These are phyloP conservation scores for Drosophila algonquin DNA, from an alignment of 2,888 invertebrate genomes.

Conservation along the genomic window DNA sequence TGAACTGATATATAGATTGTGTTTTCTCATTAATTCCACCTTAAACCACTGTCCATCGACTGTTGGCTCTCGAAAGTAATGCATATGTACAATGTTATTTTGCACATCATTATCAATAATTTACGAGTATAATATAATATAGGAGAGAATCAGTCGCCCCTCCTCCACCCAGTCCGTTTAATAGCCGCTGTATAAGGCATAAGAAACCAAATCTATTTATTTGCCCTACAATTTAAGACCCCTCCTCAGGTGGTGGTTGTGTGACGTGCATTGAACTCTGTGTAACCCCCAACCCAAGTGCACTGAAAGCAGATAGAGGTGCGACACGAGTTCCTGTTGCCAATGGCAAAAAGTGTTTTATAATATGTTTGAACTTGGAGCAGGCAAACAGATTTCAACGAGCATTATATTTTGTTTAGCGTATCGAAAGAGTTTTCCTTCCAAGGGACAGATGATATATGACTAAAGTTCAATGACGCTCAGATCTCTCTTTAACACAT, in stretches of 20 bases:
- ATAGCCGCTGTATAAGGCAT: constrained; percentile 6
- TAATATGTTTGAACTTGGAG: constrained; percentile 9
- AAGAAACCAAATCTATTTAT: constrained; percentile 38
- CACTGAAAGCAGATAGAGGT: constrained; percentile 20
- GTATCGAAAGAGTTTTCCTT: neutral
- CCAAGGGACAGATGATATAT: too few relatives aligned
- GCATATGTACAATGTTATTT: neutral
- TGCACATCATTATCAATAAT: constrained; percentile 21
- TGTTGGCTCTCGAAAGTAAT: neutral
- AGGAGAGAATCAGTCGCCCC: constrained; percentile 5
- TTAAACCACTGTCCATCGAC: constrained; percentile 14
- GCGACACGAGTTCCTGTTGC: neutral
- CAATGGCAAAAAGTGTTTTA: constrained; percentile 9
- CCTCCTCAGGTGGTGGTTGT: constrained; percentile 15
- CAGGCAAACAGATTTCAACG: constrained; percentile 1
- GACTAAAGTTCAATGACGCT: constrained; percentile 18
- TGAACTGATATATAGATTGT: neutral
- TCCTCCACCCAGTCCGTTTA: neutral
- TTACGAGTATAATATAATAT: neutral
- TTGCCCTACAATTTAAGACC: constrained; percentile 7
- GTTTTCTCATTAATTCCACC: neutral
- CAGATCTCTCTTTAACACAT: neutral
- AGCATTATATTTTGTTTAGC: neutral
- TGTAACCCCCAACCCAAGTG: constrained; percentile 9
- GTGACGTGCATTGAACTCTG: constrained; percentile 54